phyloP scores from a whole-genome alignment of 2,888 invertebrate species.

The Imbricaverruca yamaguchii region DNA sequence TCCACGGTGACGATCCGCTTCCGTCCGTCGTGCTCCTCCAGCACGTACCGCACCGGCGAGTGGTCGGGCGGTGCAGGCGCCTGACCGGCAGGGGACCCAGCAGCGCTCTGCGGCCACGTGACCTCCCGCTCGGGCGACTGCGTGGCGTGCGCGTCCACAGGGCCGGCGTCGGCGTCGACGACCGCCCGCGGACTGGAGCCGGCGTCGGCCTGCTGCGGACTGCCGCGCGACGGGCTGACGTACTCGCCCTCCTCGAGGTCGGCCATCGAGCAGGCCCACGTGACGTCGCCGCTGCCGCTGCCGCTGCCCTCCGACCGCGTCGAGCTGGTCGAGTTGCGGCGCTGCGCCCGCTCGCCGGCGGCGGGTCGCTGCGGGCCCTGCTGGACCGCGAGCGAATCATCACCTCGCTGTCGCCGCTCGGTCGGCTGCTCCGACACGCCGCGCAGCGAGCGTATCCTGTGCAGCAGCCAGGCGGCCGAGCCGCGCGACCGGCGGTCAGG shows the following conservation, averaged over 20 bases:
- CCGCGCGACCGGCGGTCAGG: not conserved
- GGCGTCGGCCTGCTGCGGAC: too few species aligned
- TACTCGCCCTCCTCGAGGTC: slow-evolving; percentile 16
- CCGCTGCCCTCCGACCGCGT: not conserved
- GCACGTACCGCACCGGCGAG: not conserved
- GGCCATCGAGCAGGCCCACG: not conserved
- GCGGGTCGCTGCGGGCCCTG: not conserved
- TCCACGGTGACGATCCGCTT: not conserved
- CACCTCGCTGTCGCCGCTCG: too few species aligned
- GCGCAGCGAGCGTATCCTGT: not conserved
- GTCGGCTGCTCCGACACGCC: slow-evolving; percentile 2
- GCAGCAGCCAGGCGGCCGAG: not conserved
- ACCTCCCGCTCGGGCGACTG: too few species aligned
- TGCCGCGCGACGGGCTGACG: not conserved
- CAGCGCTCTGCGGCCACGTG: not conserved
- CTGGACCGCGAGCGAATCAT: too few species aligned
- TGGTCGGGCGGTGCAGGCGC: not conserved
- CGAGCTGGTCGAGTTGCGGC: not conserved
- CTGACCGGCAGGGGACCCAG: too few species aligned
- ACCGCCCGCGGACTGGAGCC: not conserved
- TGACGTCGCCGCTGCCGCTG: not conserved
- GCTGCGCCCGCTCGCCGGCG: not conserved
- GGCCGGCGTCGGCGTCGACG: not conserved
- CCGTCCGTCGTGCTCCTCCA: not conserved
- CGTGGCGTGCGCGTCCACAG: not conserved